Base-by-base conservation (phyloP, 2,797 vertebrate species). In the Ambastaia sidthimunki region DNA sequence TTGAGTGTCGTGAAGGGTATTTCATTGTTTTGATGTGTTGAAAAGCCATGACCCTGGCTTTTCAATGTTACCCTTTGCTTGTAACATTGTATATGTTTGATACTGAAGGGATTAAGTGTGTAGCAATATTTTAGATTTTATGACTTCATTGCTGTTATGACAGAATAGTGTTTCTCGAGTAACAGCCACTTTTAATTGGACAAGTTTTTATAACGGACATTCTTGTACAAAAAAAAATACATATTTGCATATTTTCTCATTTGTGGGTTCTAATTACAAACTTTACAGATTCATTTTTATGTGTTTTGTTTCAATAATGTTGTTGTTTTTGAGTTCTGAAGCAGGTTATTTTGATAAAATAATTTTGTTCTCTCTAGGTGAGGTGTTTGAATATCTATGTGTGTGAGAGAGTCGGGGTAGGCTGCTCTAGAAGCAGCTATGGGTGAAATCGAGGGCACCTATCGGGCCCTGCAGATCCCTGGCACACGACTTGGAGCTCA, bases 361-460 rank as follows among this genome's bases (percentile, higher is more conserved):
- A 28, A 28, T 28, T 74, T 7, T 37, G 13, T 71, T 80, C 31
- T 78, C 28, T 70, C 31, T 77, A 71, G 59, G 54, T 21, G 0
- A 28, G 65, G 18, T 60, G 21, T 0, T 28, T 60, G 19, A 71
- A 7, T 67, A 23, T 52, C 62, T 25, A 55, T 13, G 74, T 62
- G 78, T 54, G 34, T 82, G 84, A 76, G 48, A 67, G 80, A 47
- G 47, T 71, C 59, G 68, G 82, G 71, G 73, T 83, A 34, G 31
- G 84, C 83, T 84, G 21, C 86, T 87, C 16, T 19, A 60, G 65
- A 80, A 86, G 85, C 86, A 86, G 93, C 84, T 19, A 99, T 99
- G 97, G 96, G 96, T 76, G 97, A 99, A 71, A 93, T 96, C 10
- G 97, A 97, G 89, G 98, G 98, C 59, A 97, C 96, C 0, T 98